Conservation (phyloP, 2,888 invertebrate species). For the Acrobasis repandana region DNA sequence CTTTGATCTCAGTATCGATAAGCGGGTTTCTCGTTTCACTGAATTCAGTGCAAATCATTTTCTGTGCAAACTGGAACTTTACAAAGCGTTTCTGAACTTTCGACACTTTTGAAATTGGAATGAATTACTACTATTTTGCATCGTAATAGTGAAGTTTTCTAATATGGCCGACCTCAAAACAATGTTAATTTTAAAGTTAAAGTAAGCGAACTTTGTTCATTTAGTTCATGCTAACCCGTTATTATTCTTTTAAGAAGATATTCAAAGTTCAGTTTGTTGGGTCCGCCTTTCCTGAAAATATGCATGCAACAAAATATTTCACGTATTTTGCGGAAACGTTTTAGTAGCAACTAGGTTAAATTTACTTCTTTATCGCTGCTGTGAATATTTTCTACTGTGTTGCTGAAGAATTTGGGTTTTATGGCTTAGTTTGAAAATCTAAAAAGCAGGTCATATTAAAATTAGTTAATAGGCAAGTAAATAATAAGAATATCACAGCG, state of each 20-base stretch:
- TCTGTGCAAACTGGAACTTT: constrained; percentile 3
- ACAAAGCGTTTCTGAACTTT: constrained; percentile 3
- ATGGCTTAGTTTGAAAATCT: neutral
- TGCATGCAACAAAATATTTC: constrained; percentile 9
- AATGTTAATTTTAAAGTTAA: constrained; percentile 11
- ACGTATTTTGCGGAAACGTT: neutral
- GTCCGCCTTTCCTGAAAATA: constrained; percentile 2
- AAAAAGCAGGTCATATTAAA: no score
- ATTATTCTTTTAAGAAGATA: constrained; percentile 12
- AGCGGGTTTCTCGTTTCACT: constrained; percentile 26
- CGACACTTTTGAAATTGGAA: constrained; percentile 1
- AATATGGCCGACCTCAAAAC: constrained; percentile 16
- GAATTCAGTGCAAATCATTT: neutral
- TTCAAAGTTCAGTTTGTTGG: constrained; percentile 1
- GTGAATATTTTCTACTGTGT: constrained; percentile 1
- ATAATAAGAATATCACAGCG: no score
- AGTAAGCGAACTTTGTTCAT: constrained; percentile 14
- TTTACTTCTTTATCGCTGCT: constrained; percentile 2
- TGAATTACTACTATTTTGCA: constrained; percentile 1
- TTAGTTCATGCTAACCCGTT: constrained; percentile 11
- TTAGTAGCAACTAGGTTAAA: constrained; percentile 2
- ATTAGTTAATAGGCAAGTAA: no score
- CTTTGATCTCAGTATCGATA: constrained; percentile 42
- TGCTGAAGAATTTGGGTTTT: neutral
- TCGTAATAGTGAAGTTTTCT: constrained; percentile 14